Percentiles rank a stretch among this genome's conserved stretches.
Evolutionary conservation across 2,888 invertebrate species (phyloP).

Genomic region (Gymnocheta viridis): DNA sequence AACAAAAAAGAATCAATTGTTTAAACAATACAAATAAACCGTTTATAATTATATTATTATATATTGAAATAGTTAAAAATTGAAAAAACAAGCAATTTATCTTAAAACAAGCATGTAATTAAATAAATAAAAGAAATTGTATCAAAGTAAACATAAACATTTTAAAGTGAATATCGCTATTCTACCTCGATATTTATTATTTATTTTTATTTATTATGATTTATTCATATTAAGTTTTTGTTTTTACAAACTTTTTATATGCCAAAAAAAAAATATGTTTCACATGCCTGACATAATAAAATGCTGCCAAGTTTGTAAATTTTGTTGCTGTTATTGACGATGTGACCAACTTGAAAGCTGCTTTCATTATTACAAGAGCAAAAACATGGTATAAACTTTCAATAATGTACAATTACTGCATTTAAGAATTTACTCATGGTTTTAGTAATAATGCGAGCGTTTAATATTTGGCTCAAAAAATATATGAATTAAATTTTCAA

Average conservation of each 20-base stretch:
- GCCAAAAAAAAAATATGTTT: not conserved
- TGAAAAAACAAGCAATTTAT: slow-evolving; percentile 28
- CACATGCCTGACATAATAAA: not conserved
- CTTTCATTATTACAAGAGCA: not conserved
- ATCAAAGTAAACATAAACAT: slow-evolving; percentile 18
- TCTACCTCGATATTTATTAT: slow-evolving; percentile 66
- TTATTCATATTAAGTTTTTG: not conserved
- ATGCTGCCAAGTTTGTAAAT: slow-evolving; percentile 17
- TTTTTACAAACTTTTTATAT: not conserved
- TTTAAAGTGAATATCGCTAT: slow-evolving; percentile 59
- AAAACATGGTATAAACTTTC: too few species aligned
- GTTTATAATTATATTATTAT: slow-evolving; percentile 30
- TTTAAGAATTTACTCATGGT: too few species aligned
- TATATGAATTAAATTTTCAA: too few species aligned
- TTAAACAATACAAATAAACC: slow-evolving; percentile 24
- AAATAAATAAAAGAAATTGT: not conserved
- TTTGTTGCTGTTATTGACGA: not conserved
- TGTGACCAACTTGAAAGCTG: not conserved
- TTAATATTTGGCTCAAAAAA: too few species aligned
- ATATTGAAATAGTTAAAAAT: slow-evolving; percentile 41
- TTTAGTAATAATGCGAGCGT: too few species aligned
- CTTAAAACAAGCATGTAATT: slow-evolving; percentile 25
- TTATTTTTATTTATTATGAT: slow-evolving; percentile 17
- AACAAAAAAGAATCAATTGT: slow-evolving; percentile 32
- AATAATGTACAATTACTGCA: too few species aligned